Percentiles rank a stretch among this genome's conserved stretches.
phyloP scores from a whole-genome alignment of 2,888 invertebrate genomes.

The Agrochola litura region DNA sequence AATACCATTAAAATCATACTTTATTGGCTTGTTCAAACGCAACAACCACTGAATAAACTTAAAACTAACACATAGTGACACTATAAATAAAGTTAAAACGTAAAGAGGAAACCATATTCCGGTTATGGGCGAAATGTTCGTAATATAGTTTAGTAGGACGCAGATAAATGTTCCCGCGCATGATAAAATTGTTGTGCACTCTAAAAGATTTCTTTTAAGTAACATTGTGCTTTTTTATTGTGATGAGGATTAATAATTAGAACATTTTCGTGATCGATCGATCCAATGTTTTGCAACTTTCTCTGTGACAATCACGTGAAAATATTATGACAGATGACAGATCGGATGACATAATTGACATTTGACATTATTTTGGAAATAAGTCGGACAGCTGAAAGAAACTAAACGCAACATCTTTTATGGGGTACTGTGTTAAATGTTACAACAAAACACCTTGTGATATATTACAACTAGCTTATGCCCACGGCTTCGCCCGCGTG shows the following conservation, averaged over 20 bases:
- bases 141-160: conserved; percentile 80
- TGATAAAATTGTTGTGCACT: conserved; percentile 79
- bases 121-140: conserved; percentile 83
- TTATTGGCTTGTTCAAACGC: conserved; percentile 88
- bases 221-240: conserved; percentile 73
- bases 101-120: conserved; percentile 87
- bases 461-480: too few relatives aligned
- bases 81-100: conserved; percentile 80
- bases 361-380: conserved; percentile 2
- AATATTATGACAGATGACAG: conserved; percentile 20
- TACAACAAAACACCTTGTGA: too few relatives aligned
- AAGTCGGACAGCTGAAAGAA: not conserved
- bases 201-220: conserved; percentile 82
- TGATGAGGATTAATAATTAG: conserved; percentile 2
- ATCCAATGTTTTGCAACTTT: conserved; percentile 47
- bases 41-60: conserved; percentile 89
- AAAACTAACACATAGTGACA: conserved; percentile 87
- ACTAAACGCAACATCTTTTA: not conserved
- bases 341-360: not conserved
- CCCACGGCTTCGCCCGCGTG: too few relatives aligned
- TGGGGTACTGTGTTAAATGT: too few relatives aligned
- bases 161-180: conserved; percentile 78
- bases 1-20: conserved; percentile 82
- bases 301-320: not conserved
- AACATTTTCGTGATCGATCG: conserved; percentile 37